A percentile compares a stretch with the other conserved stretches of the same genome.
Conservation (phyloP, 2,113 vertebrate species). For the Lepus timidus region DNA sequence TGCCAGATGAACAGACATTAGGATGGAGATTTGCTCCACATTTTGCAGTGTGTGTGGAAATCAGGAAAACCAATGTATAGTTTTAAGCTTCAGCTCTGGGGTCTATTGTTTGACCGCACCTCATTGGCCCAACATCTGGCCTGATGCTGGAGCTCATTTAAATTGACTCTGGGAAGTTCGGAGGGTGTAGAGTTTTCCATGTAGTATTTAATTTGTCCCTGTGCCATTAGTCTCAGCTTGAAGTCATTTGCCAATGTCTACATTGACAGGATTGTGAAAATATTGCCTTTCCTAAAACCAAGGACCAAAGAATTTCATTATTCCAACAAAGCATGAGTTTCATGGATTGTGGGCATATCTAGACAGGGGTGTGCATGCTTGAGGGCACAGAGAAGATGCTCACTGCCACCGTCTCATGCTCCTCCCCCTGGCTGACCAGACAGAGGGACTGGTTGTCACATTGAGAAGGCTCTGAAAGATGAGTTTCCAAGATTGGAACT, state of each 20-base stretch:
- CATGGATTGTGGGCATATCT: slow-evolving; percentile 66
- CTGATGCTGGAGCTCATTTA: not conserved
- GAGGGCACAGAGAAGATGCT: slow-evolving; percentile 57
- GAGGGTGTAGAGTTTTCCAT: slow-evolving; percentile 37
- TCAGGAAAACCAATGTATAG: not conserved
- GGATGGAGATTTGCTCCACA: not conserved
- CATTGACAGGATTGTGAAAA: slow-evolving; percentile 84
- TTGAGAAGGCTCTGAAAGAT: slow-evolving; percentile 63
- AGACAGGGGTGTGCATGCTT: slow-evolving; percentile 64
- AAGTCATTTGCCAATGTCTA: slow-evolving; percentile 84
- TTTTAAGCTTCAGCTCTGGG: not conserved
- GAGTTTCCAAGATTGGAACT: slow-evolving; percentile 58
- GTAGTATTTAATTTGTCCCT: slow-evolving; percentile 60
- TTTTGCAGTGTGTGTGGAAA: not conserved
- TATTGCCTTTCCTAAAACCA: slow-evolving; percentile 88
- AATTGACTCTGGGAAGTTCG: not conserved
- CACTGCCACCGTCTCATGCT: not conserved
- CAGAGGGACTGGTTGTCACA: not conserved
- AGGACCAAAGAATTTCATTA: slow-evolving; percentile 91
- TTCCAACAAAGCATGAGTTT: slow-evolving; percentile 82
- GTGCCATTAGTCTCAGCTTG: slow-evolving; percentile 75
- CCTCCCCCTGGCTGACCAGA: not conserved
- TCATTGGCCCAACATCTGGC: not conserved
- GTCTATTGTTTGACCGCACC: not conserved
- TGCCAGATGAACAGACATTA: not conserved